A percentile compares a stretch with the other conserved stretches of the same genome.
These are phyloP conservation scores for Apis mellifera DNA, from an alignment of 1,140 invertebrate genomes.

Conservation along the genomic window Amel_HAv3.1 CM009943.2:1925001-1925500, in stretches of 20 bases:
- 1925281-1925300: constrained; percentile 14
- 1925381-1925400: not conserved
- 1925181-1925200: not conserved
- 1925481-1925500: not conserved
- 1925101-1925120: not conserved
- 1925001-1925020: not conserved
- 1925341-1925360: constrained; percentile 46
- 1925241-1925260: too few species aligned
- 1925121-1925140: not conserved
- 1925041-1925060: not conserved
- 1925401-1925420: not conserved
- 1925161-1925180: not conserved
- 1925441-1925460: not conserved
- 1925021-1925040: not conserved
- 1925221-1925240: not conserved
- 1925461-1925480: not conserved
- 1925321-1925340: constrained; percentile 21
- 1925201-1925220: not conserved
- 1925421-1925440: not conserved
- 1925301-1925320: not conserved
- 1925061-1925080: not conserved
- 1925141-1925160: not conserved
- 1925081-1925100: not conserved
- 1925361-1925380: constrained; percentile 37
- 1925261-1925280: constrained; percentile 17